Evolutionary conservation across 2,888 invertebrate genomes (phyloP).

Genomic region (Alcis repandata): DNA sequence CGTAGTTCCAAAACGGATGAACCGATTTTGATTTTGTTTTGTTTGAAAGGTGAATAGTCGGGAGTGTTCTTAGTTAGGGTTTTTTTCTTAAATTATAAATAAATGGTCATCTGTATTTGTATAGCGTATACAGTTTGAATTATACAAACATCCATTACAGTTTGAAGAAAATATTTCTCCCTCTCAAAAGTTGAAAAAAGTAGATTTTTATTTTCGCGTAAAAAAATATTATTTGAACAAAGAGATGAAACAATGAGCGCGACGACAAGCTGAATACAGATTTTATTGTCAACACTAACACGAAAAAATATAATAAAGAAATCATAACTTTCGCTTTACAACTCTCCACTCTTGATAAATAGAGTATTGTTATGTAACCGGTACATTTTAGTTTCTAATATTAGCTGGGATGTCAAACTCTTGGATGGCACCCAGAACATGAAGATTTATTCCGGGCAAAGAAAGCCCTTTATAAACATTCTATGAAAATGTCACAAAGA

Average conservation of each 20-base stretch:
- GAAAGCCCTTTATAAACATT: slow-evolving; percentile 54
- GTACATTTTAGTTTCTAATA: slow-evolving; percentile 54
- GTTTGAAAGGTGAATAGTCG: too few species aligned
- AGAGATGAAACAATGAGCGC: neutral
- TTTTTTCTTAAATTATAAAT: too few species aligned
- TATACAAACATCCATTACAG: too few species aligned
- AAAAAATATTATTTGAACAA: slow-evolving; percentile 2
- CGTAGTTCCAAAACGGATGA: too few species aligned
- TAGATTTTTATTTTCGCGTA: neutral
- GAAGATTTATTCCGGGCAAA: slow-evolving; percentile 51
- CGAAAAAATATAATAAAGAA: slow-evolving; percentile 29
- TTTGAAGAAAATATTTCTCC: too few species aligned
- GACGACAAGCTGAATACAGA: slow-evolving; percentile 26
- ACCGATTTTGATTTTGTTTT: too few species aligned
- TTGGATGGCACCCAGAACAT: slow-evolving; percentile 67
- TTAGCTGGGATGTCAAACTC: slow-evolving; percentile 59
- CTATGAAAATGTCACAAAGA: slow-evolving; percentile 34
- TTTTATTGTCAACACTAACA: slow-evolving; percentile 26
- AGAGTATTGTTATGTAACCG: slow-evolving; percentile 47
- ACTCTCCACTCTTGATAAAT: slow-evolving; percentile 20
- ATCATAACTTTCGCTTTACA: slow-evolving; percentile 22
- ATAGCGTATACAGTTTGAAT: too few species aligned
- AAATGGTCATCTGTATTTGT: too few species aligned
- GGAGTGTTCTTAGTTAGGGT: too few species aligned
- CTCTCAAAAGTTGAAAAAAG: neutral